phyloP scores from a whole-genome alignment of 2,888 invertebrate species.

The Chymomyza amoena region DNA sequence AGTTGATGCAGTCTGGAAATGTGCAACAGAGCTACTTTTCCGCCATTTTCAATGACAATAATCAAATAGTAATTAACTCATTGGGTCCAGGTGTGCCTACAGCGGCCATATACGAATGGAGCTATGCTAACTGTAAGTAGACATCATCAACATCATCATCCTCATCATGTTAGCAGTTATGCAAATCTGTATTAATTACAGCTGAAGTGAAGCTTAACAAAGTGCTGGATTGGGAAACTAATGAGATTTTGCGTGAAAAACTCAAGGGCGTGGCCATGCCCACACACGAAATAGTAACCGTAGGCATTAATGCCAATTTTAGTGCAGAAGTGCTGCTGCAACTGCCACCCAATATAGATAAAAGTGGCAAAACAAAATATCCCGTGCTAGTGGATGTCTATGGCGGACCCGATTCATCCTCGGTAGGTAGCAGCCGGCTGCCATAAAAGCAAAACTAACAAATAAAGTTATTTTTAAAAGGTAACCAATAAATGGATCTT shows the following conservation, averaged over 20 bases:
- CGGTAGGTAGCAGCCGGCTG: constrained; percentile 81
- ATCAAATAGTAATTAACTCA: constrained; percentile 87
- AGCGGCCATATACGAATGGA: constrained; percentile 81
- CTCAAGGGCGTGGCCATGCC: constrained; percentile 81
- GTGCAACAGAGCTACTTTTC: constrained; percentile 76
- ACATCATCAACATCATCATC: not conserved
- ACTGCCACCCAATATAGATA: constrained; percentile 86
- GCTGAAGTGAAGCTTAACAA: constrained; percentile 68
- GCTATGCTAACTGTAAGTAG: constrained; percentile 63
- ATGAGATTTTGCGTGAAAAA: constrained; percentile 80
- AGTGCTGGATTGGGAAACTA: constrained; percentile 84
- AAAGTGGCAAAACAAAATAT: constrained; percentile 84
- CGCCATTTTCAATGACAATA: constrained; percentile 85
- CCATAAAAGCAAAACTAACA: not conserved
- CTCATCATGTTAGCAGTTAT: not conserved
- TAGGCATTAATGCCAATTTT: constrained; percentile 83
- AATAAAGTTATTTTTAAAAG: constrained; percentile 35
- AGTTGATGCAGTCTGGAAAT: constrained; percentile 69
- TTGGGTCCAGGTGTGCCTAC: constrained; percentile 92
- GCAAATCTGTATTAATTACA: constrained; percentile 16
- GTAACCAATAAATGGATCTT: constrained; percentile 85
- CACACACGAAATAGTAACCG: constrained; percentile 81
- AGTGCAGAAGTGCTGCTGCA: constrained; percentile 87
- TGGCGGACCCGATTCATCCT: constrained; percentile 93
- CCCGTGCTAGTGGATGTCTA: constrained; percentile 93